phyloP scores from a whole-genome alignment of 1,140 invertebrate genomes.

The Thaumetopoea pityocampa region DNA sequence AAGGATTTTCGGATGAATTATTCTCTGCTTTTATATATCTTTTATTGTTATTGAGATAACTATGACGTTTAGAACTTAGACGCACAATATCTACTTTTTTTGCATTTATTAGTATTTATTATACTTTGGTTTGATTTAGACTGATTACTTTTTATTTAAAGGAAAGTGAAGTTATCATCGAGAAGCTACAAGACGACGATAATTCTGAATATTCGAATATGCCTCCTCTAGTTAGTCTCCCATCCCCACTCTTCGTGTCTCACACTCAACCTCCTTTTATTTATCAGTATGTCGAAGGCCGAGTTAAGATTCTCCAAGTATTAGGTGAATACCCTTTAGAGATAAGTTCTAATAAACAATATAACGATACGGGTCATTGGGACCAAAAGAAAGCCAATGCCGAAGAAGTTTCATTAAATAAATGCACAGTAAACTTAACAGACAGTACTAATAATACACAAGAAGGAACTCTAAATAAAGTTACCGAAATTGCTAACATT shows the following conservation, averaged over 20 bases:
- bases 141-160: slow-evolving; percentile 73
- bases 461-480: slow-evolving; percentile 3
- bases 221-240: slow-evolving; percentile 54
- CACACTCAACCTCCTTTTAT: slow-evolving; percentile 65
- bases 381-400: slow-evolving; percentile 37
- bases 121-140: slow-evolving; percentile 51
- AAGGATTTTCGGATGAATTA: too few species aligned
- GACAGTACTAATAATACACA: slow-evolving; percentile 3
- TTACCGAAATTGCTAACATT: slow-evolving; percentile 8
- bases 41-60: too few species aligned
- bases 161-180: slow-evolving; percentile 71
- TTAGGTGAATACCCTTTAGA: slow-evolving; percentile 44
- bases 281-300: slow-evolving; percentile 63
- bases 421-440: background rate
- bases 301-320: slow-evolving; percentile 64
- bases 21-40: too few species aligned
- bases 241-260: slow-evolving; percentile 52
- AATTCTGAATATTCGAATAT: slow-evolving; percentile 60
- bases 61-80: background rate
- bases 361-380: slow-evolving; percentile 34
- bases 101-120: slow-evolving; percentile 58
- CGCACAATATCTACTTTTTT: slow-evolving; percentile 47
- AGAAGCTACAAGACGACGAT: slow-evolving; percentile 70
- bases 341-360: slow-evolving; percentile 28
- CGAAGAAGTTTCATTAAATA: slow-evolving; percentile 24